Evolutionary conservation across 2,113 vertebrate genomes (phyloP), one percentile per base, ranked within the genome.

Genomic region (Anser cygnoides): DNA sequence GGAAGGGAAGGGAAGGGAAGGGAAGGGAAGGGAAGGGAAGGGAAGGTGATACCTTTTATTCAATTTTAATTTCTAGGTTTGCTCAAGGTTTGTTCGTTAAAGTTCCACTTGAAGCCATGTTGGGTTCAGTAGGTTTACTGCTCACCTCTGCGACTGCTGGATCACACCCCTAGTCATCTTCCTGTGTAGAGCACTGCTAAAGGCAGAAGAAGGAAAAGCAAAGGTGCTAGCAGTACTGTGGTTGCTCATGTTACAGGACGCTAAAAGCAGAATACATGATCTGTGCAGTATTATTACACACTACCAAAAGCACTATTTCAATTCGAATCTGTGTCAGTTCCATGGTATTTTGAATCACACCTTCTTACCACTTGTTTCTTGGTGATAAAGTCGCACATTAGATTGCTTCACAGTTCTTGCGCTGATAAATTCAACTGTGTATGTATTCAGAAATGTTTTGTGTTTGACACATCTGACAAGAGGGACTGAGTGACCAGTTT

Each of bases 241-340:
- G 22, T 31, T 74, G 35, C 13, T 63, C 4, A 0, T 3, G 5
- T 82, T 55, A 52, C 19, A 50, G 62, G 17, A 46, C 25, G 44
- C 77, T 3, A 49, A 62, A 58, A 68, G 33, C 29, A 7, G 29
- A 76, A 54, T 49, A 37, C 0, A 0, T 0, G 1, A 14, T 62
- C n/a, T 62, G 33, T 2, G 3, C 37, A 55, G 22, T 10, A 87
- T 71, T 84, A 49, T 28, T 67, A 46, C 55, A 87, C 93, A 72
- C 54, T 82, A 15, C 15, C 31, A 65, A 37, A 66, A 29, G 7
- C 2, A 1, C 35, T 68, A 6, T 65, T 92, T 84, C 52, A 67
- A 3, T 61, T 37, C 29, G 5, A 39, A 3, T 71, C 66, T 84
- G 35, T 29, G 11, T n/a, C 65, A 1, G 6, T 43, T 55, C 58